These are phyloP conservation scores for Colius striatus DNA, from an alignment of 2,113 vertebrate genomes.

Conservation along the genomic window DNA sequence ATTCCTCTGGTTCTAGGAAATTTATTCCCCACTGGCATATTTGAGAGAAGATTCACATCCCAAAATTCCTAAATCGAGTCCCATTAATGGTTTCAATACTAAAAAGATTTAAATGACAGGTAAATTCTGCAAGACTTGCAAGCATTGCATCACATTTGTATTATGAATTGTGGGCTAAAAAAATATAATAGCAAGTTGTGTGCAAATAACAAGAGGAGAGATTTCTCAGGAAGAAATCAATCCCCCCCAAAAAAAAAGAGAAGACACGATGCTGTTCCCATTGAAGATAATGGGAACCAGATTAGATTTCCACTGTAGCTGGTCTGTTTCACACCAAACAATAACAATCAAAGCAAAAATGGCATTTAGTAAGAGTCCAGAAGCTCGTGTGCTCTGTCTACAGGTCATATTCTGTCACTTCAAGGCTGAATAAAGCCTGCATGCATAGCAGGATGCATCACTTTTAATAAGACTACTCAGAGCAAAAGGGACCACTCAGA, in stretches of 20 bases:
- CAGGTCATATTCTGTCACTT: conserved; percentile 33
- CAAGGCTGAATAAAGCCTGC: not conserved
- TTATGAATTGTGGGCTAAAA: not conserved
- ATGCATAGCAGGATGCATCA: not conserved
- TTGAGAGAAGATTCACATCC: not conserved
- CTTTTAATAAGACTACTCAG: not conserved
- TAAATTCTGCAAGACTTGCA: not conserved
- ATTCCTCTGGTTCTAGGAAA: not conserved
- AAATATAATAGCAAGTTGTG: not conserved
- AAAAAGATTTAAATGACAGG: not conserved
- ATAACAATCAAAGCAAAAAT: conserved; percentile 16
- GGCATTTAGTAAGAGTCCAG: conserved; percentile 25
- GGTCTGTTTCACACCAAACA: conserved; percentile 11
- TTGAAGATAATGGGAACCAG: conserved; percentile 3
- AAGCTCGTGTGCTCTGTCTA: conserved; percentile 32
- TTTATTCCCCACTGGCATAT: not conserved
- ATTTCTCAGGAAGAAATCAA: conserved; percentile 8
- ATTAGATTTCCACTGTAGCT: not conserved
- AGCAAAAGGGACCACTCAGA: not conserved
- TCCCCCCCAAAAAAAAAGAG: not conserved
- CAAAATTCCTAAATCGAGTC: not conserved
- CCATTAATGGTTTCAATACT: not conserved
- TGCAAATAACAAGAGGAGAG: not conserved
- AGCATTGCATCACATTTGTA: not conserved
- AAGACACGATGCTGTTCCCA: not conserved